These are phyloP conservation scores for Polymixis lichenea DNA, from an alignment of 2,888 invertebrate genomes.

Conservation along the genomic window DNA sequence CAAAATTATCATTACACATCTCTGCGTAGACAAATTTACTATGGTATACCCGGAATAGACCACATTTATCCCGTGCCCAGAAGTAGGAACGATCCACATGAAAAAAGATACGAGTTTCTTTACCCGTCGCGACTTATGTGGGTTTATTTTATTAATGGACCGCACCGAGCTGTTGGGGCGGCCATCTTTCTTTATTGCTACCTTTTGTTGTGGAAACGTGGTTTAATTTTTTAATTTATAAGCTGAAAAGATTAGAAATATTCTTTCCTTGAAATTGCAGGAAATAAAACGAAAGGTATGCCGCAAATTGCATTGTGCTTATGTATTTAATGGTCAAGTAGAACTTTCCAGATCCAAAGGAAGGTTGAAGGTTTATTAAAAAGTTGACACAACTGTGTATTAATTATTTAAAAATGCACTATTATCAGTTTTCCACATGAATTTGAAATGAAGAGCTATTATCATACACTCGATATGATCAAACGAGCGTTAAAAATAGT, in stretches of 20 bases:
- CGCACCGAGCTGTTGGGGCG: slow-evolving; percentile 39
- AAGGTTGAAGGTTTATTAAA: slow-evolving; percentile 2
- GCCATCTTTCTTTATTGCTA: slow-evolving; percentile 63
- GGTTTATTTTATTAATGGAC: slow-evolving; percentile 67
- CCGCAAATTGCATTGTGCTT: neutral
- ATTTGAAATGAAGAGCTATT: slow-evolving; percentile 59
- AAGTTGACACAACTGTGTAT: slow-evolving; percentile 10
- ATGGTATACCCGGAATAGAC: slow-evolving; percentile 51
- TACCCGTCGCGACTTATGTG: slow-evolving; percentile 48
- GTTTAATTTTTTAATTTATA: slow-evolving; percentile 53
- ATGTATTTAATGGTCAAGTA: neutral
- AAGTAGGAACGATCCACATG: slow-evolving; percentile 41
- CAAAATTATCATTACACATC: slow-evolving; percentile 52
- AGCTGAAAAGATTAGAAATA: slow-evolving; percentile 6
- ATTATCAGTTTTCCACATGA: slow-evolving; percentile 43
- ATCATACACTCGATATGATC: slow-evolving; percentile 65
- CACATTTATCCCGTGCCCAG: slow-evolving; percentile 58
- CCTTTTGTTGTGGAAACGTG: slow-evolving; percentile 46
- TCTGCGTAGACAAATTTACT: slow-evolving; percentile 62
- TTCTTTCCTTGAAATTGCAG: slow-evolving; percentile 1
- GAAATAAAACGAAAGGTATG: neutral
- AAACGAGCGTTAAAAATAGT: slow-evolving; percentile 68
- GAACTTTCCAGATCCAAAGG: neutral
- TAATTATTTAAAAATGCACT: slow-evolving; percentile 24
- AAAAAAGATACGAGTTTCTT: slow-evolving; percentile 61